Percentiles rank a stretch among this genome's conserved stretches.
These are phyloP conservation scores for Euzophera pinguis DNA, from an alignment of 2,888 invertebrate genomes.

Conservation along the genomic window DNA sequence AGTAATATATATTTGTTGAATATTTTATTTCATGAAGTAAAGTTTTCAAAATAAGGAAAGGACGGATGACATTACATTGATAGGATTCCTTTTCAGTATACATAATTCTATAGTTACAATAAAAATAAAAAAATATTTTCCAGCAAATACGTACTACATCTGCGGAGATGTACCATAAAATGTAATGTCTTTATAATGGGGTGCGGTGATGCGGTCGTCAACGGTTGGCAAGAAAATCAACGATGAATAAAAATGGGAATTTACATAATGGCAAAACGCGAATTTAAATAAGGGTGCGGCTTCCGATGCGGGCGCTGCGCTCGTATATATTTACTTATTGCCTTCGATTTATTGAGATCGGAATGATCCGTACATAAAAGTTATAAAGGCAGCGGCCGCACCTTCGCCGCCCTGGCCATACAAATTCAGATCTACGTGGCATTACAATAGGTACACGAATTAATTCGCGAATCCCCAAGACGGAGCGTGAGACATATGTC, in stretches of 20 bases:
- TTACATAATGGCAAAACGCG: not conserved
- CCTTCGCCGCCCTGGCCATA: slow-evolving; percentile 17
- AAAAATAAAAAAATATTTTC: not conserved
- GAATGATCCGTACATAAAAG: slow-evolving; percentile 7
- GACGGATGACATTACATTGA: not conserved
- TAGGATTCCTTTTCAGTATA: not conserved
- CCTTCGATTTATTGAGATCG: slow-evolving; percentile 20
- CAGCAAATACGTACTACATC: slow-evolving; percentile 10
- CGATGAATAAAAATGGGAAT: slow-evolving; percentile 1
- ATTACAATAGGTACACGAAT: slow-evolving; percentile 22
- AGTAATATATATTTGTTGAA: not conserved
- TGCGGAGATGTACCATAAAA: slow-evolving; percentile 6
- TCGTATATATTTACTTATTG: slow-evolving; percentile 28
- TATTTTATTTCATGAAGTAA: not conserved
- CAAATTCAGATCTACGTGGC: slow-evolving; percentile 55
- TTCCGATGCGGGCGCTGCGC: slow-evolving; percentile 18
- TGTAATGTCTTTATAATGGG: not conserved
- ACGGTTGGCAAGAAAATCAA: slow-evolving; percentile 7
- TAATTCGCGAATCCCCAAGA: slow-evolving; percentile 1
- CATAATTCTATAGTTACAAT: not conserved
- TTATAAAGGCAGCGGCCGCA: slow-evolving; percentile 14
- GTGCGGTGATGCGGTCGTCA: not conserved
- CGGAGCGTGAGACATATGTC: not conserved
- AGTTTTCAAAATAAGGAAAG: not conserved
- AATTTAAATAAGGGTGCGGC: slow-evolving; percentile 13